Conservation (phyloP, 2,113 vertebrate species). For the Rhinolophus sinicus region DNA sequence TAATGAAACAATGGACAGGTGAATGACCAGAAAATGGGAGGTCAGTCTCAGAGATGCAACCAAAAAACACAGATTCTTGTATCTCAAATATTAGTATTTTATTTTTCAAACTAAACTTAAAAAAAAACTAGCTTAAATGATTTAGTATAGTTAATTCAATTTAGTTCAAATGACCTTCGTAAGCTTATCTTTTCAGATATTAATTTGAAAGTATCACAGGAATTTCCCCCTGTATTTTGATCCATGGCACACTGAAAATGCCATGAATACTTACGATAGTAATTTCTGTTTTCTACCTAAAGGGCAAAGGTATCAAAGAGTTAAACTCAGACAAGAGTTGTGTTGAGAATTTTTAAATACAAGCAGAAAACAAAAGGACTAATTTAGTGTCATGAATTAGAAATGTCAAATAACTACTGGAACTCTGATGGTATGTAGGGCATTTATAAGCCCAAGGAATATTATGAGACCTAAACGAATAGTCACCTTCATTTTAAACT, state of each 20-base stretch:
- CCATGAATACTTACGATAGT: background rate
- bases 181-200: background rate
- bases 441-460: background rate
- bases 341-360: background rate
- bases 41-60: background rate
- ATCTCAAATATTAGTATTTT: background rate
- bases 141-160: background rate
- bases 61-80: background rate
- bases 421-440: background rate
- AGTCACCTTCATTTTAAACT: conserved; percentile 11
- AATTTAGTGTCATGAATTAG: background rate
- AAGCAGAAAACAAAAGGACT: background rate
- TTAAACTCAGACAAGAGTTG: background rate
- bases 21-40: background rate
- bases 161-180: background rate
- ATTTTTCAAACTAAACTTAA: background rate
- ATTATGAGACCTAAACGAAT: background rate
- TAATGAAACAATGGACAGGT: background rate
- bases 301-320: background rate
- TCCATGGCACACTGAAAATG: background rate
- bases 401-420: background rate
- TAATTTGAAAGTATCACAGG: background rate
- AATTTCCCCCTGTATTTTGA: background rate
- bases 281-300: background rate
- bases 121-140: background rate